Evolutionary conservation across 1,140 invertebrate species (phyloP).

Genomic region (Euborellia annulipes): DNA sequence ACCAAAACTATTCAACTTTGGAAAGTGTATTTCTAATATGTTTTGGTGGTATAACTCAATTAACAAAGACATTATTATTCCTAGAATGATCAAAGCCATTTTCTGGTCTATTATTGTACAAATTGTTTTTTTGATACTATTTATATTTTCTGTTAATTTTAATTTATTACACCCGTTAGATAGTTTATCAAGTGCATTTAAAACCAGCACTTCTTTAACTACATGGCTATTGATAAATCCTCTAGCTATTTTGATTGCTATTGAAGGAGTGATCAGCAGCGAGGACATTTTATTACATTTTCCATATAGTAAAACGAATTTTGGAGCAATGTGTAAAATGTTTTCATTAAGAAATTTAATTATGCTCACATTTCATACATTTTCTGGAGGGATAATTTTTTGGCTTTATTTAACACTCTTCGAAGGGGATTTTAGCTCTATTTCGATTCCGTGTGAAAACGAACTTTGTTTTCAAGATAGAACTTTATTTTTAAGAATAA

Average conservation of each 20-base stretch:
- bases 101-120: slow-evolving; percentile 31
- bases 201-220: slow-evolving; percentile 31
- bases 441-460: slow-evolving; percentile 23
- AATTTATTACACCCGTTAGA: slow-evolving; percentile 31
- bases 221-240: slow-evolving; percentile 38
- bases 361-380: slow-evolving; percentile 35
- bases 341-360: slow-evolving; percentile 41
- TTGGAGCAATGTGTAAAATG: slow-evolving; percentile 37
- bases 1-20: no score
- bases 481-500: slow-evolving; percentile 41
- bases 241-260: slow-evolving; percentile 31
- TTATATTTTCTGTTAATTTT: slow-evolving; percentile 35
- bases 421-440: slow-evolving; percentile 31
- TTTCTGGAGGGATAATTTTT: slow-evolving; percentile 38
- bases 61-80: no score
- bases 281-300: slow-evolving; percentile 36
- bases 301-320: slow-evolving; percentile 38
- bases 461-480: slow-evolving; percentile 33
- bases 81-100: slow-evolving; percentile 17
- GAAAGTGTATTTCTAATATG: no score
- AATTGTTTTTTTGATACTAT: slow-evolving; percentile 31
- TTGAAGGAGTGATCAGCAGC: slow-evolving; percentile 39
- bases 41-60: no score
- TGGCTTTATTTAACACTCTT: slow-evolving; percentile 43
- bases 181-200: slow-evolving; percentile 32